Evolutionary conservation across 2,888 invertebrate species (phyloP), one percentile per base, ranked within the genome.

Genomic region (Syrphus vitripennis): DNA sequence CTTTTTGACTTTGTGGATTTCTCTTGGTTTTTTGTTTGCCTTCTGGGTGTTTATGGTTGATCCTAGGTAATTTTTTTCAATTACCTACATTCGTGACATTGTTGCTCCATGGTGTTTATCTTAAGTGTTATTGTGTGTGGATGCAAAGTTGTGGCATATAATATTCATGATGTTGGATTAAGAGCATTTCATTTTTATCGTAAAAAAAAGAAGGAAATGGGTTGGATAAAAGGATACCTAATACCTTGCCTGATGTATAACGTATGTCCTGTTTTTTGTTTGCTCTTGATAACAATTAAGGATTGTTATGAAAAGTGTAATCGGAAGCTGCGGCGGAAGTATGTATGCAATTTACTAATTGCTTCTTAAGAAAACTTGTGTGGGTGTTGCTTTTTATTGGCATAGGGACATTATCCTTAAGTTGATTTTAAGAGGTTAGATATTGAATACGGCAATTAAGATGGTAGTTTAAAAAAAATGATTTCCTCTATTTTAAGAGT

Each of bases 41-140:
- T 42, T n/a, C 37, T 31, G 7, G 9, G 29, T 6, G 19, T 19
- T 14, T 19, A 19, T 65, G 65, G 26, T 14, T 75, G 63, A 55
- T 75, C 50, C 40, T 24, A 34, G 42, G 81, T 65, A 21, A 72
- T 84, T 69, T 61, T 53, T 84, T 72, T 67, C 67, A 81, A 84
- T 84, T 84, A 81, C 59, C 75, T 12, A 31, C 16, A 42, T 26
- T 45, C 29, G 29, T 34, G 55, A 37, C 53, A 21, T 19, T 59
- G 63, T 71, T 48, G 31, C 24, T 74, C 10, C 24, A 45, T n/a
- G 37, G 55, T 29, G 37, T 50, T 61, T 78, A 29, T 67, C 53
- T 72, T 55, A 50, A 74, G 24, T 48, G 7, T 37, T 42, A 55
- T 19, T 63, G 61, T 50, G 34, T 34, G 34, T 45, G 48, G 12